A percentile compares a stretch with the other conserved stretches of the same genome.
These are phyloP conservation scores for Elymnias hypermnestra DNA, from an alignment of 1,140 invertebrate species.

Conservation along the genomic window DNA sequence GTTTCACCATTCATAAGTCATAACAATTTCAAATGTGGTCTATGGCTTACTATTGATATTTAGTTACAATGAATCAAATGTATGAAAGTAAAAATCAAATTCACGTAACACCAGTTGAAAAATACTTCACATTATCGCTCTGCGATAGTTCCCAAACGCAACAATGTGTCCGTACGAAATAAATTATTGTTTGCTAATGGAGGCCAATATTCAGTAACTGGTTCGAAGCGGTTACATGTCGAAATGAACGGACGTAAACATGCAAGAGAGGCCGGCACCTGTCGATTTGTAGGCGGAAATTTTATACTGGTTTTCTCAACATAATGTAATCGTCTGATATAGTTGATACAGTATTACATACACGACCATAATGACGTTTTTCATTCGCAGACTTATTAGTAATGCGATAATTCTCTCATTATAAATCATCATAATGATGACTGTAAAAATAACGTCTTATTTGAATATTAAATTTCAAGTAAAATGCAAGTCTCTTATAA, in stretches of 20 bases:
- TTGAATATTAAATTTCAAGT: no score
- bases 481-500: no score
- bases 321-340: not conserved
- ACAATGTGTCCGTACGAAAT: not conserved
- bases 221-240: constrained; percentile 8
- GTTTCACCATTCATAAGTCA: not conserved
- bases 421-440: no score
- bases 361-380: not conserved
- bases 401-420: no score
- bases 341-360: not conserved
- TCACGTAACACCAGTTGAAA: not conserved
- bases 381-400: no score
- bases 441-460: no score
- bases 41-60: no score
- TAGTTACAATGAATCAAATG: no score
- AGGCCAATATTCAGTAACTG: constrained; percentile 3
- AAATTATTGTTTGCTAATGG: not conserved
- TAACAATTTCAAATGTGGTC: not conserved
- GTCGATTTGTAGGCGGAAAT: not conserved
- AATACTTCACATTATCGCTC: not conserved
- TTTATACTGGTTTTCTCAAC: not conserved
- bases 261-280: constrained; percentile 6
- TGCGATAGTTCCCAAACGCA: not conserved
- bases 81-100: no score
- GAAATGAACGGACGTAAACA: constrained; percentile 3